Conservation (phyloP, 2,888 invertebrate species). For the Euzetes globulus region DNA sequence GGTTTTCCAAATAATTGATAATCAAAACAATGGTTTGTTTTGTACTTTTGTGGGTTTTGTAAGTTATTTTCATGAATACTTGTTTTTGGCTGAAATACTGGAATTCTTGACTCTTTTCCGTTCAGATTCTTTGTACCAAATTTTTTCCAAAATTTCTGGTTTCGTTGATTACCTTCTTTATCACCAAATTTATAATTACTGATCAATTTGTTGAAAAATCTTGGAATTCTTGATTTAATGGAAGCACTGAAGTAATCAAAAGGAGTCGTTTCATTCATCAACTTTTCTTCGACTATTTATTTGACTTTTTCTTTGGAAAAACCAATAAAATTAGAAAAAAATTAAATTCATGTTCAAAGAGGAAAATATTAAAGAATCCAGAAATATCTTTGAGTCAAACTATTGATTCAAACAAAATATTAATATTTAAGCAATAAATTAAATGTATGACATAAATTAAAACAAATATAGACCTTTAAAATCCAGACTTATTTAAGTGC, state of each 20-base stretch:
- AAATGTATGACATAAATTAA: neutral
- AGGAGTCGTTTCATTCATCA: neutral
- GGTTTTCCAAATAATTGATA: neutral
- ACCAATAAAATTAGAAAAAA: neutral
- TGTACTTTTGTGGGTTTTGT: neutral
- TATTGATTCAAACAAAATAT: neutral
- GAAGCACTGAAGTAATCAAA: neutral
- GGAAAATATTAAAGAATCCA: too few species aligned
- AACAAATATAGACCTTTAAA: neutral
- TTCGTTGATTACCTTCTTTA: neutral
- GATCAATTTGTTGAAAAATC: neutral
- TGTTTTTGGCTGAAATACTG: neutral
- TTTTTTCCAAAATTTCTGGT: neutral
- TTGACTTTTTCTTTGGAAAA: neutral
- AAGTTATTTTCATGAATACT: neutral
- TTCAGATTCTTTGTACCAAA: slow-evolving; percentile 3
- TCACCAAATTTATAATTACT: neutral
- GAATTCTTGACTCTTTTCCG: slow-evolving; percentile 6
- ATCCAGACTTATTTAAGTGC: neutral
- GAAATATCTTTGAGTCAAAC: neutral
- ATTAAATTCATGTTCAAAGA: neutral
- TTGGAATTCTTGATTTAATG: slow-evolving; percentile 10
- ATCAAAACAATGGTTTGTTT: neutral
- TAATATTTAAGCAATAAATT: neutral
- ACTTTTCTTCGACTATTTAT: neutral